Base-by-base conservation (phyloP, 2,888 invertebrate species). In the Notodonta ziczac region DNA sequence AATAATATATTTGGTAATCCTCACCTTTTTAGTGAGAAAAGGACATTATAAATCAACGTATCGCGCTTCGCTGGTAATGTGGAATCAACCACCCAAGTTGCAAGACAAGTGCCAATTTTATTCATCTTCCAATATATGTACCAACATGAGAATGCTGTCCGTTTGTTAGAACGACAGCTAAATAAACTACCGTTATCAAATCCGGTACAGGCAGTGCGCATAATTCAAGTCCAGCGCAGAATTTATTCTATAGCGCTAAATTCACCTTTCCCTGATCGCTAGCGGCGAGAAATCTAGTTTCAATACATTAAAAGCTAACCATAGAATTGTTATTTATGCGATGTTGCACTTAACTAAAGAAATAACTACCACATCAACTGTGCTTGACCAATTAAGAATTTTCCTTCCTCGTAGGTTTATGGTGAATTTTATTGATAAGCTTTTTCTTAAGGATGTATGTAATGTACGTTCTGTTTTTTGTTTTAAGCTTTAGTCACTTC, bases 211-310 rank as follows among this genome's bases (percentile, higher is more conserved):
- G 55, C 59, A 60, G 65, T 56, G 12, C 35, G 14, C 63, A 72
- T 73, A 80, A 77, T 74, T 77, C 72, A 65, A 65, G 70, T 60
- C 39, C 71, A 71, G 65, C 69, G 58, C 55, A 50, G 61, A 57
- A 63, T 66, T 71, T 73, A 78, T 77, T 80, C 72, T 79, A 82
- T 80, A 75, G 70, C 74, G 65, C 70, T 66, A 72, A 68, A 80
- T 78, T 75, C 72, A 77, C 77, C 80, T 80, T 84, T 80, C 80
- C 72, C 76, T 67, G 63, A 65, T 57, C 67, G 79, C 83, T 74
- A 59, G 66, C 69, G 80, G 80, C 78, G 77, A 82, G 81, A 83
- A 84, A 84, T 80, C 78, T 80, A 66, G 70, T 72, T 65, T 67
- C 59, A 63, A 63, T 63, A 69, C 67, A 74, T 67, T 63, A 66